Base-by-base conservation (phyloP, 2,888 invertebrate genomes). In the Dryomyza anilis region DNA sequence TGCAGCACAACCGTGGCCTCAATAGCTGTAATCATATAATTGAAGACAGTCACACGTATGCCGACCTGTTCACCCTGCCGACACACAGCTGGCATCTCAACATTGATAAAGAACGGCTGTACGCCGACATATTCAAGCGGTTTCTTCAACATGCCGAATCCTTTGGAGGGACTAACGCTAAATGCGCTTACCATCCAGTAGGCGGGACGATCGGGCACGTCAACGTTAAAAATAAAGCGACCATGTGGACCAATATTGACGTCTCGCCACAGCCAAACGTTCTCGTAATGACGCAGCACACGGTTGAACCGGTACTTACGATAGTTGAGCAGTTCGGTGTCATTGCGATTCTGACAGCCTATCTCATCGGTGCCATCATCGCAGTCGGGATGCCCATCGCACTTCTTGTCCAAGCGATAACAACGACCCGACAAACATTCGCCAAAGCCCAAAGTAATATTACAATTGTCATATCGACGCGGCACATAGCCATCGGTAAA, bases 181-280 rank as follows among this genome's bases (percentile, higher is more conserved):
- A 97, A 93, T 0, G 94, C 95, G 12, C 94, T 94, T 1, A 98
- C 89, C 86, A 96, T 94, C 97, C 97, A 98, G 74, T 92, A 91
- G 0, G 92, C 94, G 0, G 95, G 95, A 61, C 89, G 84, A 64
- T 90, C 86, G 0, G 95, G 94, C n/a, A 95, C 94, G 43, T 92
- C 91, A 48, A 92, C 85, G 64, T 91, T 93, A 84, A 95, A 95
- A 65, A 95, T 93, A 77, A 87, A 92, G 6, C 95, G 89, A 0
- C 95, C 95, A 82, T 95, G 94, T 21, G 95, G 94, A 0, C 93
- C 95, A 76, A 96, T 94, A 82, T 95, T 95, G 59, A 94, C 89
- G 84, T 96, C 96, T 68, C 91, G 89, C 97, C 97, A 98, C 61
- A 96, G 84, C 97, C 97, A 98, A 64, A 93, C 92, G 83, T 96